Evolutionary conservation across 2,888 invertebrate species (phyloP).

Genomic region (Harpalus rufipes): DNA sequence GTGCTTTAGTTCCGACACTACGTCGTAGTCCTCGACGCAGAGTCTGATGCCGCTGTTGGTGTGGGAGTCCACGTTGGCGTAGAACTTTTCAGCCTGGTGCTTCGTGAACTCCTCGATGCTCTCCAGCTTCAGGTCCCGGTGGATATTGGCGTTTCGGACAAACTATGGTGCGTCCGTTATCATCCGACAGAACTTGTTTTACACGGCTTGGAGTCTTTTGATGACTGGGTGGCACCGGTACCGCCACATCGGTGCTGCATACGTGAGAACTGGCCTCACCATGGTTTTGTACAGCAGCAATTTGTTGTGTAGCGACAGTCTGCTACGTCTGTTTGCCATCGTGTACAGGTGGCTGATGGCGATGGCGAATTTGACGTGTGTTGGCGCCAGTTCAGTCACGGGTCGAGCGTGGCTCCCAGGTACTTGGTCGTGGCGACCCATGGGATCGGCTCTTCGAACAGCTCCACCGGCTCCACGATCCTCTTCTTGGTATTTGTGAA

Average conservation of each 20-base stretch:
- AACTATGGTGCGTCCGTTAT: slow-evolving; percentile 21
- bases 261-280: background rate
- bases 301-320: background rate
- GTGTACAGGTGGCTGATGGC: background rate
- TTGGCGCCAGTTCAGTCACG: background rate
- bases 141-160: slow-evolving; percentile 3
- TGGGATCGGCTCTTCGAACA: slow-evolving; percentile 21
- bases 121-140: background rate
- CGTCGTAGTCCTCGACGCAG: background rate
- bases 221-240: background rate
- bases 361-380: background rate
- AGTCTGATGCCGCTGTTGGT: background rate
- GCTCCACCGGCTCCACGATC: background rate
- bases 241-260: slow-evolving; percentile 3
- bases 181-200: slow-evolving; percentile 10
- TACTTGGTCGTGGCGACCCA: slow-evolving; percentile 24
- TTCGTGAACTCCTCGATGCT: background rate
- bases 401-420: slow-evolving; percentile 17
- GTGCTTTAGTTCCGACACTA: background rate
- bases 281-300: background rate
- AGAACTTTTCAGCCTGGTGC: background rate
- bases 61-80: background rate
- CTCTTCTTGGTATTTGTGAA: slow-evolving; percentile 46
- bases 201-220: slow-evolving; percentile 4
- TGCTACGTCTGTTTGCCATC: background rate